Evolutionary conservation across 1,140 invertebrate species (phyloP), one percentile per base, ranked within the genome.

Genomic region (Acromyrmex charruanus): DNA sequence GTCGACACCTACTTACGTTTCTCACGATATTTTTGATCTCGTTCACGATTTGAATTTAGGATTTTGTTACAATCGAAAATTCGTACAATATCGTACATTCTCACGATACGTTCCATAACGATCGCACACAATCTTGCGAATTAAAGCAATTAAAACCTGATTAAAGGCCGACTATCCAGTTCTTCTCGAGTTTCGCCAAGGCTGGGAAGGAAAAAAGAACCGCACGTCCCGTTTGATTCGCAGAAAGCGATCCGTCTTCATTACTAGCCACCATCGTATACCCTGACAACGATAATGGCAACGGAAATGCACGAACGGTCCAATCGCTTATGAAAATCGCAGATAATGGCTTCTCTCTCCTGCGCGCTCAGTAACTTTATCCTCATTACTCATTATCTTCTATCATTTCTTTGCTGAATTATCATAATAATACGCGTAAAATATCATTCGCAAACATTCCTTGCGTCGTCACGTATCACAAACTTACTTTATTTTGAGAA

Each of bases 181-280:
- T 18, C 31, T 14, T 84, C 53, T 75, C 39, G 55, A 74, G 35
- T 75, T 75, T 63, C 39, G 25, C 18, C 44, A 28, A n/a, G 9
- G 49, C 18, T 55, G 21, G 14, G 10, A 75, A 75, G 59, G 55
- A 75, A 84, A 89, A 88, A 80, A 53, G 74, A 89, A 87, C 61
- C 89, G 87, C 87, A 63, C 55, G 28, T 31, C 65, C 59, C 85
- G 75, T 88, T 90, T 66, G 77, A 88, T 91, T 92, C 89, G 80
- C 63, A 71, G 39, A 75, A 88, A 91, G 88, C 49, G 79, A 93
- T 93, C 85, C 82, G 89, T 93, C 92, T 93, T 93, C 89, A 87
- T 91, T 91, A 91, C 88, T 68, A 82, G 66, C 66, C 55, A 51
- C 59, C 65, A 66, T 77, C 68, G 39, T 53, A 88, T 71, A 82